Percentiles rank a stretch among this genome's conserved stretches.
Evolutionary conservation across 2,113 vertebrate species (phyloP).

Genomic region (Cavia aperea): DNA sequence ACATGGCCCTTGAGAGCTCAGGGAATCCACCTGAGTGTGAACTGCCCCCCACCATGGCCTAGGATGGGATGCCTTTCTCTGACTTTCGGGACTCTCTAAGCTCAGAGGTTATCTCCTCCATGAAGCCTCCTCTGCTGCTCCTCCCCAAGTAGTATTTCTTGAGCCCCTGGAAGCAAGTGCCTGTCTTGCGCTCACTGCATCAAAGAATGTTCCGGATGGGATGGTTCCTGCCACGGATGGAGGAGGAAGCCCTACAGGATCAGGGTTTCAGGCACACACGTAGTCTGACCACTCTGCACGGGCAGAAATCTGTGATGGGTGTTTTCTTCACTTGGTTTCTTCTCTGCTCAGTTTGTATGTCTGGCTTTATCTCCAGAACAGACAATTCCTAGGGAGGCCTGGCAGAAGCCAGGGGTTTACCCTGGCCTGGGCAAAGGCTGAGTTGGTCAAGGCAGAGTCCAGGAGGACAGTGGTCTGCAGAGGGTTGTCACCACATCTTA

Average conservation of each 20-base stretch:
- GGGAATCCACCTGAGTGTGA: neutral
- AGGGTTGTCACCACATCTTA: accelerated
- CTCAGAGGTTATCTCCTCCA: neutral
- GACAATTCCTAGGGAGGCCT: neutral
- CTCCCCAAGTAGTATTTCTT: neutral
- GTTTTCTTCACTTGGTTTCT: neutral
- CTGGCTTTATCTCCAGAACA: neutral
- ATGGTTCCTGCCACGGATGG: neutral
- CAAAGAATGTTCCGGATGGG: neutral
- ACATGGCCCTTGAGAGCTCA: neutral
- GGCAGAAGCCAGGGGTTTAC: neutral
- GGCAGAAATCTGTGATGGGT: neutral
- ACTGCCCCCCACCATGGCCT: neutral
- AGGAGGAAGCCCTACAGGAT: neutral
- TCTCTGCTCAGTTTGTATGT: neutral
- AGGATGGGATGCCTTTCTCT: neutral
- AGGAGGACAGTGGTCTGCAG: neutral
- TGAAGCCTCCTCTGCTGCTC: neutral
- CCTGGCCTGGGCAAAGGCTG: neutral
- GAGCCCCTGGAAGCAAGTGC: neutral
- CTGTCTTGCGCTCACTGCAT: neutral
- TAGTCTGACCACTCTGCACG: too few species aligned
- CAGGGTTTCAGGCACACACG: accelerated
- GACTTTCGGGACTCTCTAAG: neutral
- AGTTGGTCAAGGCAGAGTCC: neutral